A percentile compares a stretch with the other conserved stretches of the same genome.
These are phyloP conservation scores for Caenorhabditis virilis DNA, from an alignment of 2,888 invertebrate genomes.

Conservation along the genomic window DNA sequence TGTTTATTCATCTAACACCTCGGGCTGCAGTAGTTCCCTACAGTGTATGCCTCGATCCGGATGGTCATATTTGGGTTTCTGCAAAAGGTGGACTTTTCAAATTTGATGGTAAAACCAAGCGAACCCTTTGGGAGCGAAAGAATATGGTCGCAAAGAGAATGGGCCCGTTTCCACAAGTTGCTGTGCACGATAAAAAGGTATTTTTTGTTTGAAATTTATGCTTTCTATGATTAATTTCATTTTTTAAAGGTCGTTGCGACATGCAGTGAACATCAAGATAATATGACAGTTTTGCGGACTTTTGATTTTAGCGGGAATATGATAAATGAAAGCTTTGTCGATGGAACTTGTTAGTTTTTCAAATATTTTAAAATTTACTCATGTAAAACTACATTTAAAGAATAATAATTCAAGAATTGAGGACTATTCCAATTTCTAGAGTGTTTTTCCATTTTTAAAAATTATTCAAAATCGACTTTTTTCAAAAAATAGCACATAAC, in stretches of 20 bases:
- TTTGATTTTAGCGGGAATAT: conserved; percentile 52
- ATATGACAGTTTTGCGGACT: conserved; percentile 54
- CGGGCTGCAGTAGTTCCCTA: conserved; percentile 62
- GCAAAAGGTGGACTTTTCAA: conserved; percentile 52
- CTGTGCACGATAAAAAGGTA: conserved; percentile 56
- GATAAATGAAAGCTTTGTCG: conserved; percentile 62
- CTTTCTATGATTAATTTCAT: not conserved
- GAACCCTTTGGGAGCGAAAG: conserved; percentile 50
- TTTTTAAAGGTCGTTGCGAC: conserved; percentile 61
- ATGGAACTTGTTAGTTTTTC: conserved; percentile 59
- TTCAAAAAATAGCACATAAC: too few species aligned
- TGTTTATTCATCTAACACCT: conserved; percentile 63
- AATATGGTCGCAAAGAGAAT: conserved; percentile 63
- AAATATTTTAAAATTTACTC: too few species aligned
- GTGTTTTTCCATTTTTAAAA: too few species aligned
- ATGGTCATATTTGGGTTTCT: conserved; percentile 48
- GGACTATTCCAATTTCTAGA: too few species aligned
- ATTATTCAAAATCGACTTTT: too few species aligned
- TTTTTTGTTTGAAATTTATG: not conserved
- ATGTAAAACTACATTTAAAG: too few species aligned
- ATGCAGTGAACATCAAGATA: conserved; percentile 51
- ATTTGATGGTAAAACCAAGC: conserved; percentile 46
- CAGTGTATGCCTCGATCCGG: conserved; percentile 52
- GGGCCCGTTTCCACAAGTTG: conserved; percentile 64
- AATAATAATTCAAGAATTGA: too few species aligned